Conservation (phyloP, 2,888 invertebrate genomes). For the Eristalis pertinax region DNA sequence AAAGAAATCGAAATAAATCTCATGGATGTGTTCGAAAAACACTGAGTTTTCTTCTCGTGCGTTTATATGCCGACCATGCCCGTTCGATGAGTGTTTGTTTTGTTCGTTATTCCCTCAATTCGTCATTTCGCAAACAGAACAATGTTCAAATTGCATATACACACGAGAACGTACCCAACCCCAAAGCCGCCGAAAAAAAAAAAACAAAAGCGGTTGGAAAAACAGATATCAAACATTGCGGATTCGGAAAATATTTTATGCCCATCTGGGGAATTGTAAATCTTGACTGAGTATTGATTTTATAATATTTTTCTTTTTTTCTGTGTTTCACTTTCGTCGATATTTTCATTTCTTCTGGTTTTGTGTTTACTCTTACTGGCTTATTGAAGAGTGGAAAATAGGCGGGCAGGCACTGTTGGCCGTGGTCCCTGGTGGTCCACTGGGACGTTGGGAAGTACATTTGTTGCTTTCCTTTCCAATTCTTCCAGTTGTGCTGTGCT, state of each 20-base stretch:
- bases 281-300: constrained; percentile 67
- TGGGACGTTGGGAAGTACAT: constrained; percentile 2
- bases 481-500: constrained; percentile 6
- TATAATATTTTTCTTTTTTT: constrained; percentile 38
- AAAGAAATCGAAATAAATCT: constrained; percentile 61
- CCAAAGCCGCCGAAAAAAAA: no score
- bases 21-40: constrained; percentile 49
- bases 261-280: constrained; percentile 69
- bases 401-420: neutral
- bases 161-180: neutral
- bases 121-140: constrained; percentile 55
- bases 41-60: constrained; percentile 20
- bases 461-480: constrained; percentile 35
- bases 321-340: constrained; percentile 43
- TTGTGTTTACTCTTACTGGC: constrained; percentile 30
- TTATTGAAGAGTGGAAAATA: neutral
- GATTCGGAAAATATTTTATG: constrained; percentile 62
- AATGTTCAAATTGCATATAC: constrained; percentile 24
- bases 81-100: constrained; percentile 52
- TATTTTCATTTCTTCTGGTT: constrained; percentile 40
- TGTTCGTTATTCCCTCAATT: constrained; percentile 56
- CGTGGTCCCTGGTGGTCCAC: neutral
- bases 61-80: constrained; percentile 23
- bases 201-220: neutral
- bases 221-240: constrained; percentile 49